A percentile compares a stretch with the other conserved stretches of the same genome.
These are phyloP conservation scores for Egretta garzetta DNA, from an alignment of 2,113 vertebrate genomes.

Conservation along the genomic window DNA sequence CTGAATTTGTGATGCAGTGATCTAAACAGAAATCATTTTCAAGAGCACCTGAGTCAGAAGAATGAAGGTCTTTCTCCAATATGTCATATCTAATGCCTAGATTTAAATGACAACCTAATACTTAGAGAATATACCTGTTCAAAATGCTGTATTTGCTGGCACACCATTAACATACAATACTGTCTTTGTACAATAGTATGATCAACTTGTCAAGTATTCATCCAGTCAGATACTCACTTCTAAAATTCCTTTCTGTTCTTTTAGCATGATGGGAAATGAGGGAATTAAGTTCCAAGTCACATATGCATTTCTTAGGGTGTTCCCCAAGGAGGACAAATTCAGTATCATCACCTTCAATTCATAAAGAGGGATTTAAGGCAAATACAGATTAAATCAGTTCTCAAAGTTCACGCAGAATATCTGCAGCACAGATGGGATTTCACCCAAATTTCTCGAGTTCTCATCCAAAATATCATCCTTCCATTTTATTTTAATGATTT, in stretches of 20 bases:
- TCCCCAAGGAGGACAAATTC: background rate
- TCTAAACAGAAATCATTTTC: background rate
- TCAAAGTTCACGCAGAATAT: background rate
- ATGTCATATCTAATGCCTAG: background rate
- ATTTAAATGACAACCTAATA: background rate
- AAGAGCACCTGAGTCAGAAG: background rate
- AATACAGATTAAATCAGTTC: background rate
- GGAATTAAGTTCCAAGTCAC: background rate
- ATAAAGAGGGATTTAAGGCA: background rate
- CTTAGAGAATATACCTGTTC: background rate
- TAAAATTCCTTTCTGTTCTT: background rate
- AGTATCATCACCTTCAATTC: background rate
- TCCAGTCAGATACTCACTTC: background rate
- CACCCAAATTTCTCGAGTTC: background rate
- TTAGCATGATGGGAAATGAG: background rate
- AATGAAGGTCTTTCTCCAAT: background rate
- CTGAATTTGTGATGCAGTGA: background rate
- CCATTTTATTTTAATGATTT: constrained; percentile 29
- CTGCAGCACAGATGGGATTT: constrained; percentile 1
- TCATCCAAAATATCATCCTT: background rate
- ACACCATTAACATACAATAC: background rate
- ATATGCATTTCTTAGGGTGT: background rate
- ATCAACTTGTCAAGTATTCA: background rate
- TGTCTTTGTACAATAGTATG: background rate
- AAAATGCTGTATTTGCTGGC: background rate